Evolutionary conservation across 2,888 invertebrate genomes (phyloP), one percentile per base, ranked within the genome.

Genomic region (Phyllotreta cruciferae): DNA sequence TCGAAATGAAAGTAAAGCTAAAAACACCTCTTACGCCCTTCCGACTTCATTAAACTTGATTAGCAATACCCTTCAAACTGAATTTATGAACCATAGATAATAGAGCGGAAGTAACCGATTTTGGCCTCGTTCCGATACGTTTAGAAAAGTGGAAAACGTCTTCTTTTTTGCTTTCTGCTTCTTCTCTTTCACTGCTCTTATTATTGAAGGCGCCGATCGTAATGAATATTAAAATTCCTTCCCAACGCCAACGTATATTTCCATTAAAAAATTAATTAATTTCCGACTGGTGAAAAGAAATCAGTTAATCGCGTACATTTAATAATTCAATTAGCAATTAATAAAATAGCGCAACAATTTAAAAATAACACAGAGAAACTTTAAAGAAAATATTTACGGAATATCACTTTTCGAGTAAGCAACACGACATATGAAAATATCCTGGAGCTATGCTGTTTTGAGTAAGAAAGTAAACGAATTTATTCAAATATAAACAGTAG

Each of bases 201-300:
- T 71, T 69, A 71, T 70, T 70, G 69, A 69, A 24, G 24, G 24
- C 62, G 71, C 63, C 70, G 61, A 68, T 68, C 66, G 56, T 56
- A 63, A 70, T 70, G 66, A 70, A 70, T 68, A 62, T 70, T 63
- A 67, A 71, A 72, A 66, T 68, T 66, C 24, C 24, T 24, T 24
- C 24, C 24, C 2, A 24, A 24, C 24, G 24, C 24, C 24, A 24
- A 24, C 4, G 24, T 24, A 24, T 24, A 24, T 24, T 24, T 24
- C 24, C 24, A 24, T 24, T 24, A 24, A 24, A 24, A 24, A 24
- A 24, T 24, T 24, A 24, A 24, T 24, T 24, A 24, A 24, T 1
- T 24, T 24, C 4, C 24, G 1, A 24, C 24, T 24, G 24, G 24
- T 24, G 24, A 24, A 24, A 24, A 24, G 24, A 24, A 24, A 24